Base-by-base conservation (phyloP, 1,140 invertebrate genomes). In the Micrasema minimum region DNA sequence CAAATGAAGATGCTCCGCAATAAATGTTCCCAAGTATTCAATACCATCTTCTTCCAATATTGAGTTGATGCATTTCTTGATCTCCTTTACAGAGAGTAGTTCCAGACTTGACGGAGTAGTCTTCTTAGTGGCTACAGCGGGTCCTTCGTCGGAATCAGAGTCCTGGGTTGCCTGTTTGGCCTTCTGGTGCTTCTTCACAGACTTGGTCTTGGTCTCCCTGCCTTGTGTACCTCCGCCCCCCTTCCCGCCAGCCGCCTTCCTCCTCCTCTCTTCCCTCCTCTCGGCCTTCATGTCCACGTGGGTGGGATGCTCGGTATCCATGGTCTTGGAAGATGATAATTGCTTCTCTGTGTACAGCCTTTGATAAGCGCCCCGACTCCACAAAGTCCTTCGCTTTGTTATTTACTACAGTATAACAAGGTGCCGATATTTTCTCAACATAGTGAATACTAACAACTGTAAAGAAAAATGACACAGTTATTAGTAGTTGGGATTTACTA, bases 181-280 rank as follows among this genome's bases (percentile, higher is more conserved):
- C 81, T 84, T 76, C 80, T 82, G 69, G 79, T 89, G 87, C 77
- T 93, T 94, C 77, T 99, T 99, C 0, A 92, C 92, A 5, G 96
- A 92, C 81, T 96, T 97, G 0, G 94, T 98, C 85, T 97, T 98
- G 0, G 95, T 96, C 85, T 99, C 96, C 64, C 96, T 86, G 0
- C 96, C 96, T 83, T 97, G 96, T 31, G 90, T 90, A 11, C 96
- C 96, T 37, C 96, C 95, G 26, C 95, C 95, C 48, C 87, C 88
- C 87, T 96, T 96, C 2, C 95, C 94, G 69, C 88, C 87, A 26
- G 90, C 82, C 1, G 95, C 94, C 81, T 96, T 96, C 77, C 95
- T 95, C 71, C 93, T 87, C 37, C 95, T 85, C 77, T 97, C 95
- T 55, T 97, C 95, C 76, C 93, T 91, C 72, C 89, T 91, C 75